Evolutionary conservation across 2,113 vertebrate species (phyloP).

Genomic region (Nansenia antarctica): DNA sequence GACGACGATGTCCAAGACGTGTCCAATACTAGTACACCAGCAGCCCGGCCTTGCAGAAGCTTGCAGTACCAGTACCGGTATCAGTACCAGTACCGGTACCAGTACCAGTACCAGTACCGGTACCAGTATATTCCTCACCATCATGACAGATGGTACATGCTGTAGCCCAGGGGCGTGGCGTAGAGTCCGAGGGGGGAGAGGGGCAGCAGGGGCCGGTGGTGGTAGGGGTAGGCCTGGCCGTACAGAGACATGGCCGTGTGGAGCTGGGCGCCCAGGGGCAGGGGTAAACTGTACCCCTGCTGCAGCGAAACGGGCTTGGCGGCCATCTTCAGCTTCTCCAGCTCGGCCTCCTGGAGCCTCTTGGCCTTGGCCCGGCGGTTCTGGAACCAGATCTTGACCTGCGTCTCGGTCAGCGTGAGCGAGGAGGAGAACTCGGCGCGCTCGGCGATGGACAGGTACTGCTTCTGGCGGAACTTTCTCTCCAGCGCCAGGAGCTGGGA

Average conservation of each 20-base stretch:
- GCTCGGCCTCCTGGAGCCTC: slow-evolving; percentile 76
- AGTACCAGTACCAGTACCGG: background rate
- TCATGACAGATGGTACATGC: slow-evolving; percentile 75
- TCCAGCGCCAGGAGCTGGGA: slow-evolving; percentile 76
- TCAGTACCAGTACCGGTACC: background rate
- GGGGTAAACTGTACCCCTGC: slow-evolving; percentile 63
- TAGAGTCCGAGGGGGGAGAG: slow-evolving; percentile 72
- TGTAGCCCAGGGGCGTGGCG: slow-evolving; percentile 67
- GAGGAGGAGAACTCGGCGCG: slow-evolving; percentile 77
- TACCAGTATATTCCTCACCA: background rate
- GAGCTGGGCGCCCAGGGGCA: slow-evolving; percentile 59
- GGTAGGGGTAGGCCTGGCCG: slow-evolving; percentile 67
- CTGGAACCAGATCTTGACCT: slow-evolving; percentile 82
- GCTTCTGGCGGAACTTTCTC: slow-evolving; percentile 78
- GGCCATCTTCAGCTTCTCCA: slow-evolving; percentile 77
- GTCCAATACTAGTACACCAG: background rate
- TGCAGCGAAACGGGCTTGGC: slow-evolving; percentile 63
- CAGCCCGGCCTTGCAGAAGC: background rate
- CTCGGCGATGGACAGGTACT: slow-evolving; percentile 78
- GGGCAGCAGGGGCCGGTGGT: slow-evolving; percentile 68
- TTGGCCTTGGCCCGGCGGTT: slow-evolving; percentile 78
- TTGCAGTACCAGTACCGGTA: too few relatives aligned
- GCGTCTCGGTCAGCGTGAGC: slow-evolving; percentile 75
- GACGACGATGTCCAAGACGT: background rate
- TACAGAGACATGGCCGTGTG: slow-evolving; percentile 63